Evolutionary conservation across 1,140 invertebrate genomes (phyloP).

Genomic region (Whitmania pigra): DNA sequence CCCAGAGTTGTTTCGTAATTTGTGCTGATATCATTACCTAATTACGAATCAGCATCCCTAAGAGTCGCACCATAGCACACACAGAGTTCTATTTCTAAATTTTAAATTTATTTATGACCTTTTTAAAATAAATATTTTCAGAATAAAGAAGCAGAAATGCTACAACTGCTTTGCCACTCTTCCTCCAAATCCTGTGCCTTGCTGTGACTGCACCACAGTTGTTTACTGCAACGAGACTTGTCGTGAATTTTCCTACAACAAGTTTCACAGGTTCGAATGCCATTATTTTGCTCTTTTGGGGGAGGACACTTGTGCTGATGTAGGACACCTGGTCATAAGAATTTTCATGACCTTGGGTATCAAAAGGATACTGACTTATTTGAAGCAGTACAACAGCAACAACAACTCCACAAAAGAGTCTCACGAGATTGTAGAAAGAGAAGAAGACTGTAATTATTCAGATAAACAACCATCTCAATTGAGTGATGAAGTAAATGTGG

Average conservation of each 20-base stretch:
- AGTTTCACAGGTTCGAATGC: constrained; percentile 70
- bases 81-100: too few species aligned
- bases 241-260: constrained; percentile 51
- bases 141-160: constrained; percentile 62
- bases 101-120: too few species aligned
- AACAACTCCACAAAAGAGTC: background rate
- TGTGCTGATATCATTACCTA: too few species aligned
- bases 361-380: background rate
- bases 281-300: constrained; percentile 54
- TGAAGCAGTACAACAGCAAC: background rate
- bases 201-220: constrained; percentile 56
- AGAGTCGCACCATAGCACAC: too few species aligned
- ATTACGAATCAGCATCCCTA: too few species aligned
- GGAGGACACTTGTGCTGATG: constrained; percentile 56
- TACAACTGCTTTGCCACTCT: constrained; percentile 63
- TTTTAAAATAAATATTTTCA: constrained; percentile 33
- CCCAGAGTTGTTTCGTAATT: too few species aligned
- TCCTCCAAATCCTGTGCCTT: constrained; percentile 51
- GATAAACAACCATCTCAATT: background rate
- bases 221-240: constrained; percentile 60
- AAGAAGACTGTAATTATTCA: background rate
- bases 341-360: constrained; percentile 47
- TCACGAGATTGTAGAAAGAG: background rate
- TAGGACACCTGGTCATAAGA: constrained; percentile 66
- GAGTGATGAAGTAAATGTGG: too few species aligned